Conservation (phyloP, 35 echinoderm and acorn worm species). For the Apostichopus californicus region DNA sequence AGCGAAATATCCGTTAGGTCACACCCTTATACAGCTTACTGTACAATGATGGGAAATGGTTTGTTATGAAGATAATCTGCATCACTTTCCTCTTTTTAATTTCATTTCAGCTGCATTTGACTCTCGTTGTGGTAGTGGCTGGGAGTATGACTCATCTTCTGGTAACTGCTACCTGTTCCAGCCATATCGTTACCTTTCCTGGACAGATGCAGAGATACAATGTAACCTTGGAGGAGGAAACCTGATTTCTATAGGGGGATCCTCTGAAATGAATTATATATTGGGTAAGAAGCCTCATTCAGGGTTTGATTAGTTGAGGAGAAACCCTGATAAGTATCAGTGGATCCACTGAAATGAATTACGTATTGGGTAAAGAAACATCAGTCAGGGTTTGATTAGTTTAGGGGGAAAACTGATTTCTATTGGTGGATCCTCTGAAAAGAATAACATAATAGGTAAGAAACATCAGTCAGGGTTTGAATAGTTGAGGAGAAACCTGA, state of each 20-base stretch:
- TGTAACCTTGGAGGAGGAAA: constrained; percentile 79
- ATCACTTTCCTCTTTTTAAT: not conserved
- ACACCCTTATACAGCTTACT: no score
- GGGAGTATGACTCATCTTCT: constrained; percentile 71
- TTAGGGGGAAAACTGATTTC: no score
- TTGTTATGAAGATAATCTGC: no score
- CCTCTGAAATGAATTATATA: constrained; percentile 78
- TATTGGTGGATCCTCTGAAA: no score
- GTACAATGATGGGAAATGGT: no score
- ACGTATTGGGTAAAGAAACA: constrained; percentile 69
- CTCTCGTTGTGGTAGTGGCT: constrained; percentile 75
- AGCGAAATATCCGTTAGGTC: no score
- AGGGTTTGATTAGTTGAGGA: no score
- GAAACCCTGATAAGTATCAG: constrained; percentile 41
- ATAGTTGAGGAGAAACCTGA: no score
- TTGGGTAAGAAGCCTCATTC: constrained; percentile 54
- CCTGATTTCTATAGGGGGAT: constrained; percentile 63
- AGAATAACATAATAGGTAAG: constrained; percentile 29
- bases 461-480: no score
- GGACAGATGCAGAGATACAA: constrained; percentile 61
- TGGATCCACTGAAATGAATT: constrained; percentile 67
- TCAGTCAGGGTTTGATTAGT: no score
- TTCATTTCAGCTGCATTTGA: constrained; percentile 59
- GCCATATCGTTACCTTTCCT: constrained; percentile 53
- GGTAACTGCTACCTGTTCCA: constrained; percentile 79